Conservation (phyloP, 2,888 invertebrate species). For the Platerodrilus igneus region DNA sequence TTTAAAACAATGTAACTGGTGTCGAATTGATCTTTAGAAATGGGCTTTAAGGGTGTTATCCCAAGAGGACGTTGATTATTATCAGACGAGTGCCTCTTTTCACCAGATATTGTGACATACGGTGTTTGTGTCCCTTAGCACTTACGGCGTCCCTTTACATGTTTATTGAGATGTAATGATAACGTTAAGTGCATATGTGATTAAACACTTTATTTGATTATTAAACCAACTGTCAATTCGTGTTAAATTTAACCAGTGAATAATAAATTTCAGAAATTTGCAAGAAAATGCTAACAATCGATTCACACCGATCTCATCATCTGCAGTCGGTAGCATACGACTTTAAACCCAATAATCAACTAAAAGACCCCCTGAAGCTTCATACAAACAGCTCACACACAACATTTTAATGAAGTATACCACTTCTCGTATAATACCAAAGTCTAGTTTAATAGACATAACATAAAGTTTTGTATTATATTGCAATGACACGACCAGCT, state of each 20-base stretch:
- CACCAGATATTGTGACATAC: conserved; percentile 29
- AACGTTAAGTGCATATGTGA: conserved; percentile 26
- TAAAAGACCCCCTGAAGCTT: conserved; percentile 38
- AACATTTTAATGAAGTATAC: conserved; percentile 49
- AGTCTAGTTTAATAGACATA: conserved; percentile 48
- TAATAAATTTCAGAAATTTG: not conserved
- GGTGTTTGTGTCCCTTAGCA: conserved; percentile 28
- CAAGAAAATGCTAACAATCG: conserved; percentile 10
- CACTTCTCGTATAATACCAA: conserved; percentile 45
- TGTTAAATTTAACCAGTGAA: conserved; percentile 10
- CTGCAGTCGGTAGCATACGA: conserved; percentile 21
- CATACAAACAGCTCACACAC: conserved; percentile 43
- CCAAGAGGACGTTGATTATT: conserved; percentile 31
- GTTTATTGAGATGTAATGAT: conserved; percentile 27
- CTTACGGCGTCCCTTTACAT: conserved; percentile 17
- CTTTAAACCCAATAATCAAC: conserved; percentile 29
- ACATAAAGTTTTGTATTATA: conserved; percentile 43
- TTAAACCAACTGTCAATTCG: conserved; percentile 16
- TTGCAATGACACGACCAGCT: conserved; percentile 43
- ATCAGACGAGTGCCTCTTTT: conserved; percentile 32
- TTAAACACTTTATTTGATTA: conserved; percentile 25
- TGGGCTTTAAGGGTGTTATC: conserved; percentile 20
- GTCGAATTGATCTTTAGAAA: conserved; percentile 13
- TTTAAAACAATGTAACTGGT: too few relatives aligned
- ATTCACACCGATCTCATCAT: conserved; percentile 30